A percentile compares a stretch with the other conserved stretches of the same genome.
These are phyloP conservation scores for Hemichromis elongatus DNA, from an alignment of 2,113 vertebrate species.

Conservation along the genomic window DNA sequence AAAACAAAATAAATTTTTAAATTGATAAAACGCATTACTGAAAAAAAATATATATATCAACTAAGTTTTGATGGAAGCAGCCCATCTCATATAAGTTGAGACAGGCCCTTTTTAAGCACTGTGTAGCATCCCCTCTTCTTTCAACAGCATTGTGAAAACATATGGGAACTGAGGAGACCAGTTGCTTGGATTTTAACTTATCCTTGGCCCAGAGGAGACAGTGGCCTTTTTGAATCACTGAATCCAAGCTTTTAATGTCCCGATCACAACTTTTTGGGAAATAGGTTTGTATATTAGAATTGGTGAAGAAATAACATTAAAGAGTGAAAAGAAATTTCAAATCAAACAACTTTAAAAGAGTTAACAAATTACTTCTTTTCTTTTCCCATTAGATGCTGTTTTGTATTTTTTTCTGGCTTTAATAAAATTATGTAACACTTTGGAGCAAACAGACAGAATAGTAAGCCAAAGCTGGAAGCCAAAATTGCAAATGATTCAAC, in stretches of 20 bases:
- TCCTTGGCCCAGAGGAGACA: neutral
- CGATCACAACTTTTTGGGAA: neutral
- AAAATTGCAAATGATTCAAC: slow-evolving; percentile 74
- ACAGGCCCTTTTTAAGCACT: neutral
- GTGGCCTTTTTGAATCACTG: neutral
- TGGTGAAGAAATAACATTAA: neutral
- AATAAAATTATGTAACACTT: slow-evolving; percentile 72
- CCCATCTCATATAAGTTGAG: neutral
- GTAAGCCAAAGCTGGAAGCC: slow-evolving; percentile 69
- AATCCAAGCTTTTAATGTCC: no score
- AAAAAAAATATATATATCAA: neutral
- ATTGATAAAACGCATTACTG: neutral
- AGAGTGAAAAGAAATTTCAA: neutral
- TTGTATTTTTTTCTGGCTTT: slow-evolving; percentile 70
- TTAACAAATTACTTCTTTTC: slow-evolving; percentile 6
- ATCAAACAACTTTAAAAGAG: neutral
- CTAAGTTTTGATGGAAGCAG: neutral
- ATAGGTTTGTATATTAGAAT: neutral
- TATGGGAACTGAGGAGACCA: neutral
- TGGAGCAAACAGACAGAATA: slow-evolving; percentile 67
- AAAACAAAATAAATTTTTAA: neutral
- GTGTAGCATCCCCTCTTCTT: neutral
- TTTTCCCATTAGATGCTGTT: slow-evolving; percentile 65
- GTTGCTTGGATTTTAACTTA: neutral
- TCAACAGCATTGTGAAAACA: neutral